Conservation (phyloP, 2,113 vertebrate species). For the Uria lomvia region DNA sequence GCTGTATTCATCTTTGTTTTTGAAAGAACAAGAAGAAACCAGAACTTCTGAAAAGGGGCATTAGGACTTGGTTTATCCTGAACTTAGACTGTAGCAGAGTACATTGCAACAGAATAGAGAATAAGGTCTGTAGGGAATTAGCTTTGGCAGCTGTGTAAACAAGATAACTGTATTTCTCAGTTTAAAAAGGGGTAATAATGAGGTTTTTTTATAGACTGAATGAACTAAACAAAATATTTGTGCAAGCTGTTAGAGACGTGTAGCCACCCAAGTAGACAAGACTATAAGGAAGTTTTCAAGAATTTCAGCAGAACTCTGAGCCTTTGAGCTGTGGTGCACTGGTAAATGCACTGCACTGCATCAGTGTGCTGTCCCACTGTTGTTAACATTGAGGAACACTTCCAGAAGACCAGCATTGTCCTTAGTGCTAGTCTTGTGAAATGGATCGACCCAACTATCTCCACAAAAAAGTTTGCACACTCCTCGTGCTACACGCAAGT, state of each 20-base stretch:
- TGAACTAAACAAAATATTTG: not conserved
- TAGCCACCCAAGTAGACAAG: not conserved
- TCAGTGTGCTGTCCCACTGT: rapidly evolving
- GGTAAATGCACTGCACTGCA: not conserved
- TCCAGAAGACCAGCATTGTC: not conserved
- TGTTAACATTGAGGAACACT: not conserved
- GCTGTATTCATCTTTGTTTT: not conserved
- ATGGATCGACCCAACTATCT: not conserved
- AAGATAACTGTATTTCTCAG: not conserved
- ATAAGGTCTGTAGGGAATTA: not conserved
- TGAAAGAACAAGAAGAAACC: not conserved
- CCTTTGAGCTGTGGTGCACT: not conserved
- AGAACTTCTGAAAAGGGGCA: not conserved
- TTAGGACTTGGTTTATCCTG: not conserved
- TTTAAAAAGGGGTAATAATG: not conserved
- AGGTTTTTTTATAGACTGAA: not conserved
- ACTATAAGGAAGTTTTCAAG: not conserved
- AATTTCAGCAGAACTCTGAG: not conserved
- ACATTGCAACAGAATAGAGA: not conserved
- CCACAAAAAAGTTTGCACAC: not conserved
- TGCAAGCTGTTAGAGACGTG: not conserved
- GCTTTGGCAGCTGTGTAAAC: not conserved
- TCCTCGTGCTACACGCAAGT: not conserved
- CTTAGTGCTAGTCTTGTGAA: not conserved
- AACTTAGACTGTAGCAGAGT: not conserved